Conservation (phyloP, 1,140 invertebrate species). For the Drosophila persimilis region DNA sequence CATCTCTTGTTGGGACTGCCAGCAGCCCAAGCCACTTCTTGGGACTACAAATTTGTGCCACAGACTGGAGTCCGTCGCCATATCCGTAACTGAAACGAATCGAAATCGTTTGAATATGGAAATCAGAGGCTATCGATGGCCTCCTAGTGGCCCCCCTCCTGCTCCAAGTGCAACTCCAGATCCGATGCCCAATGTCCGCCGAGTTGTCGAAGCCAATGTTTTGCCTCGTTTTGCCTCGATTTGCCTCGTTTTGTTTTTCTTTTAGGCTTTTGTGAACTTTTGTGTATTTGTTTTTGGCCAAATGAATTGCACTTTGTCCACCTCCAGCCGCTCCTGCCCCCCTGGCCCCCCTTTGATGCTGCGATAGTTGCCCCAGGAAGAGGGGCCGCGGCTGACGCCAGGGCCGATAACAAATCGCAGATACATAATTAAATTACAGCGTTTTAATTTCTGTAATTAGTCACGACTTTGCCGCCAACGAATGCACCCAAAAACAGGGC, state of each 20-base stretch:
- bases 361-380: constrained; percentile 15
- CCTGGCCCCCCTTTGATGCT: constrained; percentile 25
- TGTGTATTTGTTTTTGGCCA: constrained; percentile 43
- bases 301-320: constrained; percentile 58
- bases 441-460: constrained; percentile 83
- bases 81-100: constrained; percentile 37
- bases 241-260: constrained; percentile 16
- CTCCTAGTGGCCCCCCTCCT: constrained; percentile 25
- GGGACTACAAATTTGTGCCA: constrained; percentile 32
- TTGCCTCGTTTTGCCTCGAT: constrained; percentile 16
- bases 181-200: constrained; percentile 41
- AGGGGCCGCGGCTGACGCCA: constrained; percentile 26
- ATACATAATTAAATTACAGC: constrained; percentile 83
- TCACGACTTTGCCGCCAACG: constrained; percentile 72
- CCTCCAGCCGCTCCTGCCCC: constrained; percentile 17
- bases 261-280: constrained; percentile 44
- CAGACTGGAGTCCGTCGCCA: constrained; percentile 29
- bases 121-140: constrained; percentile 45
- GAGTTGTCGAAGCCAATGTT: constrained; percentile 14
- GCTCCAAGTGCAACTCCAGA: constrained; percentile 34
- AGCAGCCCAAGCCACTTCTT: too few species aligned
- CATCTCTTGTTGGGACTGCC: too few species aligned
- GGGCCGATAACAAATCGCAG: constrained; percentile 80
- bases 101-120: constrained; percentile 50
- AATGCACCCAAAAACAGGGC: constrained; percentile 21